phyloP scores from a whole-genome alignment of 2,113 vertebrate genomes.

The Canis aureus region DNA sequence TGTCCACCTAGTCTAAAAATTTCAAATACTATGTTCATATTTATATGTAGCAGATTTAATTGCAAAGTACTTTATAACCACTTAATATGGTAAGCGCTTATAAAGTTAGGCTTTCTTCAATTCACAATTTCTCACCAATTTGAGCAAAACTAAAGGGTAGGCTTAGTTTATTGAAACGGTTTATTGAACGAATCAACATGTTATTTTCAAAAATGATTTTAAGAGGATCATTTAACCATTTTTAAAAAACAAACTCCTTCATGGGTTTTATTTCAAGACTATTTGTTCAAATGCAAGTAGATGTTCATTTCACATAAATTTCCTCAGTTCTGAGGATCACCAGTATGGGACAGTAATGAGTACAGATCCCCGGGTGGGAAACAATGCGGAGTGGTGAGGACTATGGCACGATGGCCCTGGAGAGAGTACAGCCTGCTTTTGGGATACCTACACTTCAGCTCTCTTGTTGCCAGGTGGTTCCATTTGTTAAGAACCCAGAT shows the following conservation, averaged over 20 bases:
- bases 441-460: not conserved
- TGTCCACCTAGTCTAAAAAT: not conserved
- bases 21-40: constrained; percentile 37
- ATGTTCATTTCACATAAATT: not conserved
- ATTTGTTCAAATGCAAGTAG: not conserved
- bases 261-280: not conserved
- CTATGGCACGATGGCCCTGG: fast-evolving
- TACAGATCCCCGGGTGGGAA: not conserved
- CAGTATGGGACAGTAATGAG: not conserved
- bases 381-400: no score
- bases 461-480: not conserved
- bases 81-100: not conserved
- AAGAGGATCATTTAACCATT: not conserved
- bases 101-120: constrained; percentile 7
- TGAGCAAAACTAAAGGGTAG: constrained; percentile 8
- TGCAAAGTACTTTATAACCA: constrained; percentile 46
- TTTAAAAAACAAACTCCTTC: constrained; percentile 13
- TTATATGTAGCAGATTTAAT: constrained; percentile 23
- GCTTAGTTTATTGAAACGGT: not conserved
- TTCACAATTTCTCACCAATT: not conserved
- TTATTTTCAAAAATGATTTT: not conserved
- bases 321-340: not conserved
- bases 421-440: not conserved
- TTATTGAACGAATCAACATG: not conserved
- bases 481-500: not conserved